phyloP scores from a whole-genome alignment of 2,113 vertebrate species.

The Todiramphus saurophagus region DNA sequence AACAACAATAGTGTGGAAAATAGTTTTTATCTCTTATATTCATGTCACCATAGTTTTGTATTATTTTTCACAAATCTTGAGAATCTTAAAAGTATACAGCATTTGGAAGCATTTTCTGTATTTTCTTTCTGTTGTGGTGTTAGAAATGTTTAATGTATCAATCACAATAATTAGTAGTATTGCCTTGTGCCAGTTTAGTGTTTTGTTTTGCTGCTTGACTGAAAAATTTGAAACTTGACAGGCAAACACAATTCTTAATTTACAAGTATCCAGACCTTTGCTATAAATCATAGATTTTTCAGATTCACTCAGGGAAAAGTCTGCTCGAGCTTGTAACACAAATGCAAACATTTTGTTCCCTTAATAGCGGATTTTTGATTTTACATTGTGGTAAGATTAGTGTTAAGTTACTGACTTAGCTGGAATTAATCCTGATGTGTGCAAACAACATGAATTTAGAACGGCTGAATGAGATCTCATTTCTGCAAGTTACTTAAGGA shows the following conservation, averaged over 20 bases:
- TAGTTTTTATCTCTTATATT: not conserved
- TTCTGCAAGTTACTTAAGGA: not conserved
- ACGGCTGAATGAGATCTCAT: not conserved
- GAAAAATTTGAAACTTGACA: not conserved
- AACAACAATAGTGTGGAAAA: not conserved
- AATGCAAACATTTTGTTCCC: not conserved
- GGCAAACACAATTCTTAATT: not conserved
- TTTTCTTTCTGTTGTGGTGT: not conserved
- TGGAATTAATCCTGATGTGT: not conserved
- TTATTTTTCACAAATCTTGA: not conserved
- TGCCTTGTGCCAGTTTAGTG: not conserved
- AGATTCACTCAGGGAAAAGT: not conserved
- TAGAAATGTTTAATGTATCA: not conserved
- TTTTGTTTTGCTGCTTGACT: not conserved
- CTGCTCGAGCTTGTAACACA: not conserved
- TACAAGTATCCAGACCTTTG: not conserved
- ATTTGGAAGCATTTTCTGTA: not conserved
- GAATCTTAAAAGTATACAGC: not conserved
- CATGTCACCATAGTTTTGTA: not conserved
- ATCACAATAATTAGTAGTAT: not conserved
- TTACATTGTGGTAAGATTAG: not conserved
- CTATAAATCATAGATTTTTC: not conserved
- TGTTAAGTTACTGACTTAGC: not conserved
- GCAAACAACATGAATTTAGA: not conserved
- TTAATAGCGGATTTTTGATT: not conserved